Conservation (phyloP, 2,797 vertebrate species). For the Dromococcyx pavoninus region DNA sequence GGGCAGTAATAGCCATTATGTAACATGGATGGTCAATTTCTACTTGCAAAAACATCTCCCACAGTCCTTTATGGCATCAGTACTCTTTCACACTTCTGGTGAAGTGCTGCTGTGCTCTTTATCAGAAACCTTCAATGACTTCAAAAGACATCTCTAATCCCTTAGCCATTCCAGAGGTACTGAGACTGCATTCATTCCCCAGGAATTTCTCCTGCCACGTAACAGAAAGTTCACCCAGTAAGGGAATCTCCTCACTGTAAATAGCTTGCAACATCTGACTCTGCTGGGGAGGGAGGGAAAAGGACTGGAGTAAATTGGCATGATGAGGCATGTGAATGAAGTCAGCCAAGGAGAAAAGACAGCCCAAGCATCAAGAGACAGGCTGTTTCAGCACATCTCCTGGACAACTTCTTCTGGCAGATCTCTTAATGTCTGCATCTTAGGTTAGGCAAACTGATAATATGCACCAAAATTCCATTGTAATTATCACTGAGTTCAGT, state of each 20-base stretch:
- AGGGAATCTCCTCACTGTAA: conserved; percentile 19
- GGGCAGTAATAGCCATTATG: not conserved
- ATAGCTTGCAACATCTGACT: conserved; percentile 19
- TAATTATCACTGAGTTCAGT: not conserved
- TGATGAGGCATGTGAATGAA: conserved; percentile 27
- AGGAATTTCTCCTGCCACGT: conserved; percentile 41
- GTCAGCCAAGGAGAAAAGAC: conserved; percentile 18
- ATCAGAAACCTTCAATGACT: conserved; percentile 8
- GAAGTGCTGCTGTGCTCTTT: conserved; percentile 1
- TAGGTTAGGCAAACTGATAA: not conserved
- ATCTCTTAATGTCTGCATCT: not conserved
- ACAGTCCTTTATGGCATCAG: not conserved
- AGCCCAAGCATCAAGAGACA: not conserved
- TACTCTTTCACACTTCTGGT: not conserved
- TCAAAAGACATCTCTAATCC: conserved; percentile 35
- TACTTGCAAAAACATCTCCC: not conserved
- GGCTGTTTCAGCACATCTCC: conserved; percentile 36
- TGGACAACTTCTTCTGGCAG: not conserved
- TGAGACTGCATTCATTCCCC: not conserved
- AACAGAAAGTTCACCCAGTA: conserved; percentile 34
- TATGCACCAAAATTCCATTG: not conserved
- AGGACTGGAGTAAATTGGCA: not conserved
- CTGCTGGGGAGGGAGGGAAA: not conserved
- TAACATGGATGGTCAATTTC: not conserved
- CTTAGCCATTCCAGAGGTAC: conserved; percentile 5